Conservation (phyloP, 2,797 vertebrate genomes). For the Tiaroga cobitis region DNA sequence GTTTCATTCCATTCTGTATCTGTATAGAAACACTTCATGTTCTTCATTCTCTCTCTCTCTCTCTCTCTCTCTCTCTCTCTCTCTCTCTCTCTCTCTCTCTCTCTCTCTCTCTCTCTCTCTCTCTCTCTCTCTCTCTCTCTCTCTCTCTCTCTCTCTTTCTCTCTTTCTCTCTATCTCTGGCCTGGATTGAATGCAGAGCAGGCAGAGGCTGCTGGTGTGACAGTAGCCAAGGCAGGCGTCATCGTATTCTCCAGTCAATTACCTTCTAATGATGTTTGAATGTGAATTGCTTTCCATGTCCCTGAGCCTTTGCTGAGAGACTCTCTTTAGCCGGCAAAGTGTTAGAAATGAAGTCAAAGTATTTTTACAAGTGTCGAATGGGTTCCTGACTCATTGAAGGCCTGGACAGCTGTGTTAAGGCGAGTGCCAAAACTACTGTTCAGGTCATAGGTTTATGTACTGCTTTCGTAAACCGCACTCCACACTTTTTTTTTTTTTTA, state of each 20-base stretch:
- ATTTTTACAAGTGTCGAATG: slow-evolving; percentile 38
- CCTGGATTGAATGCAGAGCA: slow-evolving; percentile 65
- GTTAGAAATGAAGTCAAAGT: slow-evolving; percentile 25
- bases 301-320: slow-evolving; percentile 35
- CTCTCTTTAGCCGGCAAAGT: slow-evolving; percentile 18
- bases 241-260: slow-evolving; percentile 69
- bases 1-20: slow-evolving; percentile 42
- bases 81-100: neutral
- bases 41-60: neutral
- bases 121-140: slow-evolving; percentile 25
- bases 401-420: neutral
- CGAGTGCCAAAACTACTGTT: neutral
- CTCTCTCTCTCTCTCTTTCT: neutral
- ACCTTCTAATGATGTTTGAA: slow-evolving; percentile 72
- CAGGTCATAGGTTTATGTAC: neutral
- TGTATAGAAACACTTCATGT: slow-evolving; percentile 25
- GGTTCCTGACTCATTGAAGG: neutral
- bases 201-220: slow-evolving; percentile 61
- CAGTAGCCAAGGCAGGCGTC: slow-evolving; percentile 61
- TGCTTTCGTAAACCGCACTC: neutral
- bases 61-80: neutral
- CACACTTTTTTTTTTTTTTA: neutral
- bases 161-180: slow-evolving; percentile 34
- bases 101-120: too few species aligned
- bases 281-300: slow-evolving; percentile 64